Evolutionary conservation across 1,140 invertebrate species (phyloP).

Genomic region (Apis laboriosa): DNA sequence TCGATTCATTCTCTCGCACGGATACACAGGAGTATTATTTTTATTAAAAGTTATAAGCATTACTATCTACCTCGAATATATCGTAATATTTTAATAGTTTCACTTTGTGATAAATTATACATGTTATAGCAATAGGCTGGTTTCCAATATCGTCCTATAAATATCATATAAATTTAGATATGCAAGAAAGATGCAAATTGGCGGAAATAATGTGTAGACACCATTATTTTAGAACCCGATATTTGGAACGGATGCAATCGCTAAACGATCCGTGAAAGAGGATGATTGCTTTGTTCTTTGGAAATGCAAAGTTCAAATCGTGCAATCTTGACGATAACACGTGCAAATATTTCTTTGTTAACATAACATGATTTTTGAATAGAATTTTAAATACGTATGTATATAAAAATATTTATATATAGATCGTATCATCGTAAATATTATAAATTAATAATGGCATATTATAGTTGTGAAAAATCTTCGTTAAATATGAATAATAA

Average conservation of each 20-base stretch:
- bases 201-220: neutral
- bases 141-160: slow-evolving; percentile 2
- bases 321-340: neutral
- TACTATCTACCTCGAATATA: too few species aligned
- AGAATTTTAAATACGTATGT: too few species aligned
- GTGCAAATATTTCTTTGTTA: neutral
- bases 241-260: neutral
- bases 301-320: neutral
- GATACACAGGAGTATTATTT: too few species aligned
- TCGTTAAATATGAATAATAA: too few species aligned
- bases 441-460: too few species aligned
- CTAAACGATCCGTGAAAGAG: neutral
- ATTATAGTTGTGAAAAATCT: too few species aligned
- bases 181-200: neutral
- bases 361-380: too few species aligned
- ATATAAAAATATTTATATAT: too few species aligned
- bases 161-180: neutral
- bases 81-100: neutral
- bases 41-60: neutral
- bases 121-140: neutral
- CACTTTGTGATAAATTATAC: neutral
- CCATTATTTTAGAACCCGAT: neutral
- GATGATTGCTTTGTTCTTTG: neutral
- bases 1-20: neutral
- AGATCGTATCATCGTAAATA: too few species aligned